phyloP scores from a whole-genome alignment of 1,140 invertebrate species.

The Drosophila parabipectinata region DNA sequence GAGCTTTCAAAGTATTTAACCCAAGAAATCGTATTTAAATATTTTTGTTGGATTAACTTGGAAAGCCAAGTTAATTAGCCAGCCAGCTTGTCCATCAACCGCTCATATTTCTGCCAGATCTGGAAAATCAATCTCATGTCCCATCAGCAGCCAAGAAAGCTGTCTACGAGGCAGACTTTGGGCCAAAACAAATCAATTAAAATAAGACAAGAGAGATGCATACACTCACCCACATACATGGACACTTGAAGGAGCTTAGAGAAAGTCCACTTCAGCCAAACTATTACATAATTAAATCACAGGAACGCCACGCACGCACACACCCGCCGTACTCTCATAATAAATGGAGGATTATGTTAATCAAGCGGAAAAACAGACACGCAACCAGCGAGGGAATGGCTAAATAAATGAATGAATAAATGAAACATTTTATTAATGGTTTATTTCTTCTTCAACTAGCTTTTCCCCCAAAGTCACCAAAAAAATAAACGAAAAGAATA shows the following conservation, averaged over 20 bases:
- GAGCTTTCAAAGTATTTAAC: neutral
- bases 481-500: constrained; percentile 37
- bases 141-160: constrained; percentile 54
- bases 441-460: constrained; percentile 36
- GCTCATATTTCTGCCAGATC: constrained; percentile 22
- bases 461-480: constrained; percentile 29
- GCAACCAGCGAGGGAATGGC: constrained; percentile 36
- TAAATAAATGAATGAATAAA: constrained; percentile 80
- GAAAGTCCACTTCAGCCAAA: constrained; percentile 78
- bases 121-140: constrained; percentile 33
- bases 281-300: constrained; percentile 83
- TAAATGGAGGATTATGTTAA: constrained; percentile 82
- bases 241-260: constrained; percentile 44
- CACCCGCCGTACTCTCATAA: constrained; percentile 48
- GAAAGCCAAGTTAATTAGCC: constrained; percentile 25
- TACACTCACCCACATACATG: constrained; percentile 12
- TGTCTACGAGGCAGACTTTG: constrained; percentile 52
- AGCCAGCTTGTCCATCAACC: constrained; percentile 15
- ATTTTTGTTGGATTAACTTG: too few relatives aligned
- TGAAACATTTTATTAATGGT: constrained; percentile 82
- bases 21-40: neutral
- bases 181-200: constrained; percentile 80
- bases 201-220: constrained; percentile 41
- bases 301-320: constrained; percentile 39
- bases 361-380: constrained; percentile 79